Evolutionary conservation across 2,113 vertebrate genomes (phyloP).

Genomic region (Columba janthina): DNA sequence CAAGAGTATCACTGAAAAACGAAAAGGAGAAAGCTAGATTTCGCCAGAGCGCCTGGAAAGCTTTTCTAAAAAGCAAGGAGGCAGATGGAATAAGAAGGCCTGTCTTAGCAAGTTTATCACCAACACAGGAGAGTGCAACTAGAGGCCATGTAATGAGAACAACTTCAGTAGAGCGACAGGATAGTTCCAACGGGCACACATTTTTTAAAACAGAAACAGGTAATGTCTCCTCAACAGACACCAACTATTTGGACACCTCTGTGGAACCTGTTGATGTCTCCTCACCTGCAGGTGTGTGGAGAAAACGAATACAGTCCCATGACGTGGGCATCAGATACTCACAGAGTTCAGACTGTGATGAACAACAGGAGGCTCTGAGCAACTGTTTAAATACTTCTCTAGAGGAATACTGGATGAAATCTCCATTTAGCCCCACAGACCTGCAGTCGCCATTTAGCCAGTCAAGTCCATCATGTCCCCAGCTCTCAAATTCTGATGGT

Average conservation of each 20-base stretch:
- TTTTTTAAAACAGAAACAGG: slow-evolving; percentile 18
- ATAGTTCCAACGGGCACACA: not conserved
- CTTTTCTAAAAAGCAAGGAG: slow-evolving; percentile 73
- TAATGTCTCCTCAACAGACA: slow-evolving; percentile 39
- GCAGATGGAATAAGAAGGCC: slow-evolving; percentile 67
- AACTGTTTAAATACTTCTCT: slow-evolving; percentile 39
- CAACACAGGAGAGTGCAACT: slow-evolving; percentile 6
- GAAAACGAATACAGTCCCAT: slow-evolving; percentile 61
- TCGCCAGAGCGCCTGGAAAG: slow-evolving; percentile 75
- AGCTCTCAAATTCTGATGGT: slow-evolving; percentile 50
- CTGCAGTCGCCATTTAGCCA: slow-evolving; percentile 23
- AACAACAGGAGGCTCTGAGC: slow-evolving; percentile 30
- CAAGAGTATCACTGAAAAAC: slow-evolving; percentile 19
- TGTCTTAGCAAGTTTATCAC: not conserved
- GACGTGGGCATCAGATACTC: slow-evolving; percentile 50
- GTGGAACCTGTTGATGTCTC: slow-evolving; percentile 30
- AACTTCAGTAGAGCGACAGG: not conserved
- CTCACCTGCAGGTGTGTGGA: slow-evolving; percentile 64
- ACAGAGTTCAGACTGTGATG: slow-evolving; percentile 13
- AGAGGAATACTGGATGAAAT: slow-evolving; percentile 57
- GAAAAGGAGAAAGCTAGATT: slow-evolving; percentile 69
- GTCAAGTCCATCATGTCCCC: slow-evolving; percentile 56
- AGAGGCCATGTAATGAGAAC: not conserved
- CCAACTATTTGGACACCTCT: not conserved
- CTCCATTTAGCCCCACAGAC: slow-evolving; percentile 47